Conservation (phyloP, 2,113 vertebrate genomes). For the Erpornis zantholeuca region DNA sequence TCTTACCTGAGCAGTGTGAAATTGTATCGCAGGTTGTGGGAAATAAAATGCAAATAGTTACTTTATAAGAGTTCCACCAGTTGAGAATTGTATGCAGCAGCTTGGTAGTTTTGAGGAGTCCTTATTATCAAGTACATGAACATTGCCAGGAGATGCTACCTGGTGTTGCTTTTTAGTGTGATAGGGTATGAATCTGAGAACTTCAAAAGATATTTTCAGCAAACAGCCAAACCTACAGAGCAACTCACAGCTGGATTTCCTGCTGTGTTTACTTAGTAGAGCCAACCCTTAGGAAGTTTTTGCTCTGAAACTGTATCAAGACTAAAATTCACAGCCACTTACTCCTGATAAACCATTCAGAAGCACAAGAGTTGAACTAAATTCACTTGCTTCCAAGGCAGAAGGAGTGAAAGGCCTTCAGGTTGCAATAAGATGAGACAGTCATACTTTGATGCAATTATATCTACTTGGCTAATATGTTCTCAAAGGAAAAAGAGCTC, state of each 20-base stretch:
- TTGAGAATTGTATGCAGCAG: neutral
- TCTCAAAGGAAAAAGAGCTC: neutral
- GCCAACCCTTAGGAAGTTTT: neutral
- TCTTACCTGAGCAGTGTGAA: neutral
- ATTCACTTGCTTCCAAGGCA: neutral
- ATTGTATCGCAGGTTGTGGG: neutral
- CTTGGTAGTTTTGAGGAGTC: neutral
- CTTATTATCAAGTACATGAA: neutral
- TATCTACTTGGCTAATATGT: neutral
- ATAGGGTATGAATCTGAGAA: neutral
- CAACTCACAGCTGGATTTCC: constrained; percentile 27
- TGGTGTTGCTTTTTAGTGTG: neutral
- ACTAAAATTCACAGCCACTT: constrained; percentile 8
- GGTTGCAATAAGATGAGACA: neutral
- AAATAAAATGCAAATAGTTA: constrained; percentile 10
- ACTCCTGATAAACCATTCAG: neutral
- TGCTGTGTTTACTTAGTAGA: constrained; percentile 26
- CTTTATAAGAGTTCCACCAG: neutral
- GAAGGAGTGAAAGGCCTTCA: neutral
- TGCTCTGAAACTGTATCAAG: neutral
- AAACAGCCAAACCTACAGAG: constrained; percentile 8
- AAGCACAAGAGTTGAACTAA: neutral
- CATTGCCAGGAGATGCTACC: neutral
- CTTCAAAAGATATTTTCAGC: constrained; percentile 17
- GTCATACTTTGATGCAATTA: neutral